Base-by-base conservation (phyloP, 2,113 vertebrate genomes). In the Malurus elegans region DNA sequence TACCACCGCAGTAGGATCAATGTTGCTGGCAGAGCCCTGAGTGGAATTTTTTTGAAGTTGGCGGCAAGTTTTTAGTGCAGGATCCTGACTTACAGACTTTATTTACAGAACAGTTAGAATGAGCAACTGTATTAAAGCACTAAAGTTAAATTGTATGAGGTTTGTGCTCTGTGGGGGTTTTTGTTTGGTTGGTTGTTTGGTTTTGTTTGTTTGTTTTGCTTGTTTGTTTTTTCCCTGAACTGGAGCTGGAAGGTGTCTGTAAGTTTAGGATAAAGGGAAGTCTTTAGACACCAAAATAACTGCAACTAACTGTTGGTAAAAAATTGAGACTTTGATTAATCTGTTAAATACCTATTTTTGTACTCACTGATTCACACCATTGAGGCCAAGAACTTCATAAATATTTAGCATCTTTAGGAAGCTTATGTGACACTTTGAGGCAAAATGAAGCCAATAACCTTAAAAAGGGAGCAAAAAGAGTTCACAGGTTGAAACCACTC, bases 381-480 rank as follows among this genome's bases (percentile, higher is more conserved):
- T 47, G 73, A 65, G 71, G 14, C 71, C 70, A 48, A 87, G 78
- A 62, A 45, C 61, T 92, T 95, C 36, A 85, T 92, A 92, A 91
- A 89, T 97, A 92, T 93, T 93, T 95, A 79, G n/a, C 51, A 61
- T 89, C 28, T 86, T 93, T 42, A 69, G 83, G 75, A 84, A 91
- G 73, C 70, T 92, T 81, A 8, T 89, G 65, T 79, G 80, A 87
- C 57, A 79, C 65, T 86, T 94, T 60, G 36, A 79, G 54, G 51
- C 57, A 95, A 95, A 97, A 94, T 73, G 82, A 90, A 91, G 25
- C 65, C 8, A 93, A 64, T 87, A 91, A 88, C 36, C 57, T 93
- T 74, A 81, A 79, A 81, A 89, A 85, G 34, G 47, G 47, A 72
- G 29, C 31, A 73, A 50, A 95, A 91, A 91, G 23, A 12, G 17